Evolutionary conservation across 2,888 invertebrate species (phyloP).

Genomic region (Dasypolia templi): DNA sequence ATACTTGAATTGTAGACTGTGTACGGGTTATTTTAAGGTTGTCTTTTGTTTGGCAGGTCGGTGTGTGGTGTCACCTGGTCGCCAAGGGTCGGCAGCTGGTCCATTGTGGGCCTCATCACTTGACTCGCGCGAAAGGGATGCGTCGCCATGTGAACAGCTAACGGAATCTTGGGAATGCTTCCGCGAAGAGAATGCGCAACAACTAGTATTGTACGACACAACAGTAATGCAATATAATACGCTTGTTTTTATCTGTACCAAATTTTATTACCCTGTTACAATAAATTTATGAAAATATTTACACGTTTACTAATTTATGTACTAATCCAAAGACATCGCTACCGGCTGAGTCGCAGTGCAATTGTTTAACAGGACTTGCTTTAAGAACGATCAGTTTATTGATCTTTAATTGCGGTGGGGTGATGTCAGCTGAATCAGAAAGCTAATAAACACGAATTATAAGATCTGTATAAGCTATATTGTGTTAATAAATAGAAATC

Average conservation of each 20-base stretch:
- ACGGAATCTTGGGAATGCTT: slow-evolving; percentile 85
- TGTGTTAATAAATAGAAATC: slow-evolving; percentile 10
- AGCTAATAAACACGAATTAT: slow-evolving; percentile 7
- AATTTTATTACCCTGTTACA: slow-evolving; percentile 39
- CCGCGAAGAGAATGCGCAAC: slow-evolving; percentile 76
- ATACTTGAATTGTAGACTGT: slow-evolving; percentile 54
- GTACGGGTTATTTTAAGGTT: slow-evolving; percentile 58
- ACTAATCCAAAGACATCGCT: background rate
- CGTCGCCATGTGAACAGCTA: slow-evolving; percentile 85
- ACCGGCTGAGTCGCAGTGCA: slow-evolving; percentile 1
- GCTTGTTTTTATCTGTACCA: slow-evolving; percentile 55
- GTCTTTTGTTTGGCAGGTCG: slow-evolving; percentile 60
- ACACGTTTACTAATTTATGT: slow-evolving; percentile 32
- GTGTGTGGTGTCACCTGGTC: slow-evolving; percentile 83
- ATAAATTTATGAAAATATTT: slow-evolving; percentile 52
- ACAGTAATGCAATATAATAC: slow-evolving; percentile 81
- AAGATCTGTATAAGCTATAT: background rate
- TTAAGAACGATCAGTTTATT: slow-evolving; percentile 5
- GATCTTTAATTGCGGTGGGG: background rate
- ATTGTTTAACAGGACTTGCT: background rate
- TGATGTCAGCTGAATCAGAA: slow-evolving; percentile 11
- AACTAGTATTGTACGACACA: slow-evolving; percentile 66
- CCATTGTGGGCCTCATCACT: slow-evolving; percentile 86
- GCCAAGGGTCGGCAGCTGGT: slow-evolving; percentile 83
- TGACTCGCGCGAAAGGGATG: slow-evolving; percentile 89